These are phyloP conservation scores for Erebia palarica DNA, from an alignment of 2,888 invertebrate genomes.

Conservation along the genomic window DNA sequence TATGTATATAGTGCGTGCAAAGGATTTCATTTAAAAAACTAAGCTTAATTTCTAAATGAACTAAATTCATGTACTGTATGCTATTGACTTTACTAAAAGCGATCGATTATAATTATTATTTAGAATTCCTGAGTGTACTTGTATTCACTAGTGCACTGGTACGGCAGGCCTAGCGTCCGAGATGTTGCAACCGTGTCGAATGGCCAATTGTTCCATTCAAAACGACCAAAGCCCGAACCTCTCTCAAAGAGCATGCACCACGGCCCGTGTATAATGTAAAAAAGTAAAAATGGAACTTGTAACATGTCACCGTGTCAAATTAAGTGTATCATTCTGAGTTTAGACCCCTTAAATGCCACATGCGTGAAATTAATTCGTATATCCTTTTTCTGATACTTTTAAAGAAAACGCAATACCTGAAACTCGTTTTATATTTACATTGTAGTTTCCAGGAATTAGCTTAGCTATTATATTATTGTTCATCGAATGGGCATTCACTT, in stretches of 20 bases:
- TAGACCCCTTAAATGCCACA: slow-evolving; percentile 13
- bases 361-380: slow-evolving; percentile 26
- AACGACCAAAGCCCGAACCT: slow-evolving; percentile 13
- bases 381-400: slow-evolving; percentile 13
- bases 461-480: slow-evolving; percentile 17
- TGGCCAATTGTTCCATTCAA: slow-evolving; percentile 38
- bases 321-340: slow-evolving; percentile 25
- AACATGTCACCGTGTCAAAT: slow-evolving; percentile 33
- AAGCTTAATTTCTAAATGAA: no score
- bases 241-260: slow-evolving; percentile 10
- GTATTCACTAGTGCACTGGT: slow-evolving; percentile 4
- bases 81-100: no score
- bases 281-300: slow-evolving; percentile 5
- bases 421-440: slow-evolving; percentile 5
- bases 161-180: slow-evolving; percentile 12
- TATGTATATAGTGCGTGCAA: no score
- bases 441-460: slow-evolving; percentile 8
- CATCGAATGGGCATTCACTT: slow-evolving; percentile 5
- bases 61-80: no score
- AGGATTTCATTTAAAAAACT: no score
- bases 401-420: neutral
- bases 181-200: slow-evolving; percentile 37
- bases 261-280: neutral
- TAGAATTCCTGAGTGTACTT: slow-evolving; percentile 33
- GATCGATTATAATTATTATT: slow-evolving; percentile 41